phyloP scores from a whole-genome alignment of 2,113 vertebrate species.

The Eulacestoma nigropectus region DNA sequence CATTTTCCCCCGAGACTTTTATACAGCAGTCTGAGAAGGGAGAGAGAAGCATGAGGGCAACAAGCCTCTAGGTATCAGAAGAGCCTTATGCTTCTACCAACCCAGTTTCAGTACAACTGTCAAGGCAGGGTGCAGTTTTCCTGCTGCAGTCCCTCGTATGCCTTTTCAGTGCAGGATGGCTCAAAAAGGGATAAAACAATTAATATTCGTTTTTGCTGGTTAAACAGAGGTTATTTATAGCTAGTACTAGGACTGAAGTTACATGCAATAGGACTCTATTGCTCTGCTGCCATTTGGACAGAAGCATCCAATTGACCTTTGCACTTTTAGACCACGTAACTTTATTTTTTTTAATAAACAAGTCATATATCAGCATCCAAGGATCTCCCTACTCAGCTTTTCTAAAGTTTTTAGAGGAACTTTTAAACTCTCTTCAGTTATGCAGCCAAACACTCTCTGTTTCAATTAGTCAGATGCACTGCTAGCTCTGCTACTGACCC shows the following conservation, averaged over 20 bases:
- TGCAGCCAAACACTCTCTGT: background rate
- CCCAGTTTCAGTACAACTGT: background rate
- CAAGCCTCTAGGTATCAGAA: background rate
- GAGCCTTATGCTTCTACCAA: background rate
- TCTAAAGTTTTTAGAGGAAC: background rate
- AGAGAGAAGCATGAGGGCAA: background rate
- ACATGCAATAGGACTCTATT: background rate
- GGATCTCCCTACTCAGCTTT: background rate
- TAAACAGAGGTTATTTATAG: background rate
- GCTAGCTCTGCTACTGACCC: background rate
- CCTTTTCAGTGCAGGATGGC: background rate
- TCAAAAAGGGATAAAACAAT: background rate
- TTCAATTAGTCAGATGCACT: background rate
- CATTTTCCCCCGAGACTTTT: accelerated
- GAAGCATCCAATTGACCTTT: background rate
- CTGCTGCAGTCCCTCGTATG: background rate
- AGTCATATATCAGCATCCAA: background rate
- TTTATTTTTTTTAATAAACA: background rate
- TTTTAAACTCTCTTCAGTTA: background rate
- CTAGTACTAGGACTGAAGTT: background rate
- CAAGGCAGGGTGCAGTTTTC: background rate
- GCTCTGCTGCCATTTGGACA: background rate
- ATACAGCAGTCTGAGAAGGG: background rate
- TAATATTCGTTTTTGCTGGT: background rate
- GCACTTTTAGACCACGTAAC: background rate